phyloP scores from a whole-genome alignment of 2,888 invertebrate genomes.

The Gastracanthus pulcherrimus region DNA sequence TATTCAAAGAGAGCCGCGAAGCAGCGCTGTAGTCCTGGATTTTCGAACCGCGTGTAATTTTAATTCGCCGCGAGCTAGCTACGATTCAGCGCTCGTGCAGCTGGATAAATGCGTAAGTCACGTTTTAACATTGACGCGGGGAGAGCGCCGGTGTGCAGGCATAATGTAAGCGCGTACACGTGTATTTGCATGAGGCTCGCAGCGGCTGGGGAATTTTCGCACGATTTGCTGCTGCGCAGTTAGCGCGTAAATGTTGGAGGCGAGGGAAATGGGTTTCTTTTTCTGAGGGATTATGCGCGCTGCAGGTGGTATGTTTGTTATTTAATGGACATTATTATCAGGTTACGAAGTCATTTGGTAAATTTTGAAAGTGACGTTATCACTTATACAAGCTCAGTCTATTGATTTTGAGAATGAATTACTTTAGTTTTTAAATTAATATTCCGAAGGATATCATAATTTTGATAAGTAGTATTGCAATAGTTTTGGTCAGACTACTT shows the following conservation, averaged over 20 bases:
- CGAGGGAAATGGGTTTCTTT: too few species aligned
- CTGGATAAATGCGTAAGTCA: not conserved
- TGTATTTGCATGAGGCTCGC: not conserved
- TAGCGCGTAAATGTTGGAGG: not conserved
- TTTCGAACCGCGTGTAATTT: slow-evolving; percentile 8
- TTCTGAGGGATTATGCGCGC: too few species aligned
- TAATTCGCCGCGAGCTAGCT: slow-evolving; percentile 18
- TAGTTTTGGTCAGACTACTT: too few species aligned
- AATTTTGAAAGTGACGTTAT: too few species aligned
- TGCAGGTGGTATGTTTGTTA: too few species aligned
- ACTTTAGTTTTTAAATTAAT: too few species aligned
- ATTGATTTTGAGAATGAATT: too few species aligned
- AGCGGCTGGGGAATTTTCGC: not conserved
- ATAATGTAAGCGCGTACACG: not conserved
- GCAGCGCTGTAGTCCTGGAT: not conserved
- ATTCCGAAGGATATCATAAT: too few species aligned
- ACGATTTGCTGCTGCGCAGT: not conserved
- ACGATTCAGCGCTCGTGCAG: not conserved
- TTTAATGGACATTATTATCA: too few species aligned
- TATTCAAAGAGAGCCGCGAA: slow-evolving; percentile 4
- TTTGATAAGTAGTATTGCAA: too few species aligned
- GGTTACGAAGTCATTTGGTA: too few species aligned
- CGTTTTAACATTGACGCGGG: not conserved
- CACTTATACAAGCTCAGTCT: too few species aligned
- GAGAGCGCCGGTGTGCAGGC: not conserved